These are phyloP conservation scores for Urosaurus nigricauda DNA, from an alignment of 2,797 vertebrate genomes.

Conservation along the genomic window DNA sequence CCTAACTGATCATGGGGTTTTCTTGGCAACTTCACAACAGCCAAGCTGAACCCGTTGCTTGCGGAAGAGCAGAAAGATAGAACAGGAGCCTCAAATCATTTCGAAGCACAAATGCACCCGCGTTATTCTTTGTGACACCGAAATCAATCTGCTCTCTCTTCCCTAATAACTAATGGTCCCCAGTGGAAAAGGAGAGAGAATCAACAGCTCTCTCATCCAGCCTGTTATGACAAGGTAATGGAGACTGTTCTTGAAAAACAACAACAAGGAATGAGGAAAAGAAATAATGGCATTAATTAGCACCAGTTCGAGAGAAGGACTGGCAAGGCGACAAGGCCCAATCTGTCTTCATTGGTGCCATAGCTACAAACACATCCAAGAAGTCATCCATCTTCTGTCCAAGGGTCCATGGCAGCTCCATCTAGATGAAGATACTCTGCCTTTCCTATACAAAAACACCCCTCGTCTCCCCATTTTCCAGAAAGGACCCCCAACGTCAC, in stretches of 20 bases:
- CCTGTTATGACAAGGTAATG: background rate
- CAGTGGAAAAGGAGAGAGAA: background rate
- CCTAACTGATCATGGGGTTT: too few relatives aligned
- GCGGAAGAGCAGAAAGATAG: too few relatives aligned
- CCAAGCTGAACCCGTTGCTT: background rate
- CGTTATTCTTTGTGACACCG: background rate
- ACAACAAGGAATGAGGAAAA: conserved; percentile 2
- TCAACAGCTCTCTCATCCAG: background rate
- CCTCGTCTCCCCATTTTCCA: background rate
- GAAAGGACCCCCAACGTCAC: background rate
- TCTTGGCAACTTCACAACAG: background rate
- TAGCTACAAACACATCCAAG: background rate
- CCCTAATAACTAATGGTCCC: background rate
- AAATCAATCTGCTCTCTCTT: background rate
- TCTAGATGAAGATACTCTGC: too few relatives aligned
- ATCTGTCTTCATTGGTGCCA: background rate
- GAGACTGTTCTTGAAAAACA: background rate
- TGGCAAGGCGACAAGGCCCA: background rate
- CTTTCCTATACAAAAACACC: background rate
- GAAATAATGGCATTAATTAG: conserved; percentile 11
- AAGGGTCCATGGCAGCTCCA: background rate
- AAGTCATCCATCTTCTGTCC: background rate
- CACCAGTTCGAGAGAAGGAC: background rate
- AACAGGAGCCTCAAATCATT: background rate
- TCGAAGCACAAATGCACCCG: fast-evolving